Evolutionary conservation across 2,888 invertebrate species (phyloP), one percentile per base, ranked within the genome.

Genomic region (Norana najaformis): DNA sequence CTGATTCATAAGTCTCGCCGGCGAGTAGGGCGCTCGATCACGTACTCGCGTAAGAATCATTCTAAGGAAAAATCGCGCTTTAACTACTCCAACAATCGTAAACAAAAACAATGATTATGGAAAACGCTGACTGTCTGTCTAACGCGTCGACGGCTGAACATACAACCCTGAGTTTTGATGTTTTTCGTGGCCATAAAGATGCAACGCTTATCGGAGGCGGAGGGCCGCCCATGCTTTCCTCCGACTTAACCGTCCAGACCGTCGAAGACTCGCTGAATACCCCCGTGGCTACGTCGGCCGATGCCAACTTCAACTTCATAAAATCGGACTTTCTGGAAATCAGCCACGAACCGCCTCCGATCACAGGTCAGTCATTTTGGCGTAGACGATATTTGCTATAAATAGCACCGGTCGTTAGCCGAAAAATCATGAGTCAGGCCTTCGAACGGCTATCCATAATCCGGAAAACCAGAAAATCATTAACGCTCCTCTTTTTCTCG

Each of bases 271-370:
- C 85, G 85, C 85, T 85, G 18, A 85, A 85, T n/a, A 85, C 85
- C 36, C 85, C 85, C 20, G 36, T 85, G 20, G 37, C 85, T 0
- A 69, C n/a, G 69, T 69, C 69, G 20, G 85, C 85, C 36, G 85
- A 85, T 37, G 85, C 85, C 20, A 85, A 85, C 37, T 85, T 85
- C 85, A 85, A 85, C 85, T 85, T 85, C 85, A 85, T 85, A 35
- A 85, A 85, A 85, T 16, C 36, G 16, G 85, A 85, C 35, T 18
- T 85, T 37, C 37, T 85, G 18, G 85, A 85, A 85, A n/a, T 85
- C 30, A 37, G 85, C 85, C 85, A 37, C 35, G 85, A 85, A 36
- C 85, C 85, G 18, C 85, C 37, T 35, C 85, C 85, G 37, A 85
- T 85, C 16, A 85, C 37, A 36, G 85, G 85, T 85, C n/a, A 69